Evolutionary conservation across 2,113 vertebrate genomes (phyloP).

Genomic region (Paradisaea rubra): DNA sequence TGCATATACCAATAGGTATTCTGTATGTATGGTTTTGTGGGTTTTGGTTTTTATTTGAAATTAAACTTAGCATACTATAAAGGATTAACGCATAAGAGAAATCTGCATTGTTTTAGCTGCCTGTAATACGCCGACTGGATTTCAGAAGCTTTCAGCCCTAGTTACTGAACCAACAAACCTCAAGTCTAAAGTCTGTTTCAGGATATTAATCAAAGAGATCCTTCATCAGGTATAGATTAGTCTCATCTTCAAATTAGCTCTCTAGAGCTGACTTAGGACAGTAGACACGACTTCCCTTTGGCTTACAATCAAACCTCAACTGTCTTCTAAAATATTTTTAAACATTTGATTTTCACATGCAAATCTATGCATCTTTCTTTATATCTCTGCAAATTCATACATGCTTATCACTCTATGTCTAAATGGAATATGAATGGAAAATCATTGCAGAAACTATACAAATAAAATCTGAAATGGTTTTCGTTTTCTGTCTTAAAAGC

Average conservation of each 20-base stretch:
- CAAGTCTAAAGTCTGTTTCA: neutral
- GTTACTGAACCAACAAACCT: slow-evolving; percentile 21
- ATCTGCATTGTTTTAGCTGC: neutral
- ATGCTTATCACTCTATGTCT: neutral
- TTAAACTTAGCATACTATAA: neutral
- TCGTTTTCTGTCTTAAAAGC: neutral
- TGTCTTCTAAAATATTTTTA: neutral
- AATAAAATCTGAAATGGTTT: neutral
- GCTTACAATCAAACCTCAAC: neutral
- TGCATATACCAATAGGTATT: neutral
- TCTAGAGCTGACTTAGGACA: neutral
- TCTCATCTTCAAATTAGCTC: neutral
- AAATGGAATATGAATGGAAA: neutral
- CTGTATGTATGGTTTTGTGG: neutral
- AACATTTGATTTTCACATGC: neutral
- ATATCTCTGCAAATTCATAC: neutral
- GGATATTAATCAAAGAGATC: neutral
- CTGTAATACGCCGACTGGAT: neutral
- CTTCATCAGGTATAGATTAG: neutral
- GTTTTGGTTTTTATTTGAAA: neutral
- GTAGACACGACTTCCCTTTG: neutral
- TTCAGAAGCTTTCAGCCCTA: slow-evolving; percentile 9
- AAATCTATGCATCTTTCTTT: neutral
- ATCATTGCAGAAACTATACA: neutral
- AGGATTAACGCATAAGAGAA: neutral